Base-by-base conservation (phyloP, 2,888 invertebrate genomes). In the Drosophila formosana region DNA sequence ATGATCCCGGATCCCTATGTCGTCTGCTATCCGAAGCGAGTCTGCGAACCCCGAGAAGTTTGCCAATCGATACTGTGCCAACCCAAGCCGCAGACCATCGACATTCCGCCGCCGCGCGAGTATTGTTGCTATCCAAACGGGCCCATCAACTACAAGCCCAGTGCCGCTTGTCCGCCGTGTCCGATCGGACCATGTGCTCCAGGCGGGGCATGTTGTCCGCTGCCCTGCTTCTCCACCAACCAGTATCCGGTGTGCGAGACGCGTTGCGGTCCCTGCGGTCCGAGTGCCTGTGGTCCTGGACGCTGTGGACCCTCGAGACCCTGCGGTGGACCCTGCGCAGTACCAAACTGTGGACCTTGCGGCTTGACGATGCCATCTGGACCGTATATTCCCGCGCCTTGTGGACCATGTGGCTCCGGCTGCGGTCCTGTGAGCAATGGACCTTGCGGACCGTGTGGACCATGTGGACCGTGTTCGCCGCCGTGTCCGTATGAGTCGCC, bases 81-180 rank as follows among this genome's bases (percentile, higher is more conserved):
- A 25, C 45, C 45, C 45, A 45, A 45, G 25, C 45, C 45, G 45
- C 45, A 45, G 45, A 45, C 45, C 23, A 45, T 45, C 4, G 45
- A 90, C 77, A 77, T 91, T 91, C 91, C 91, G 23, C 87, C 88
- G 8, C 88, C 91, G 4, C 67, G 75, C 23, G 90, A 91, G 61
- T 91, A 89, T 62, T 90, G 90, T 63, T 41, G 39, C 13, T 41
- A 41, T 18, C 39, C 39, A n/a, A 89, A 88, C 28, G 90, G 90
- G 50, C 90, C 90, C 4, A 45, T 45, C 9, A 45, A 45, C 45
- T 41, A 41, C 39, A 41, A 41, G 13, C 39, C 39, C 5, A 41
- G 39, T 18, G 39, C 39, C 13, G 39, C 39, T 13, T 41, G 39
- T 18, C 39, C 39, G 2, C 39, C 39, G 5, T 41, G 39, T 18